Evolutionary conservation across 2,797 vertebrate genomes (phyloP).

Genomic region (Characodon lateralis): DNA sequence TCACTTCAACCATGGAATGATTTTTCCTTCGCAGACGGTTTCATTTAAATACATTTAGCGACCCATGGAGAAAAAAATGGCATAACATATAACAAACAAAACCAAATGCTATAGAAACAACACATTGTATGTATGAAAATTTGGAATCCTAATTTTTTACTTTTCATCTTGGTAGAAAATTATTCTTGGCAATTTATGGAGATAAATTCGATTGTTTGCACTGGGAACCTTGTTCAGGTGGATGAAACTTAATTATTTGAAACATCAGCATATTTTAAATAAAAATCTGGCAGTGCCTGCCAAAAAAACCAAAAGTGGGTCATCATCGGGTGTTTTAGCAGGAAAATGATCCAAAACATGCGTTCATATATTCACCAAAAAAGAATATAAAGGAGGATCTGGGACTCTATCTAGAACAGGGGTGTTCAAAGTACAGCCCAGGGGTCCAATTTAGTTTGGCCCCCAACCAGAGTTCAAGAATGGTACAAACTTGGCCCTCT

Average conservation of each 20-base stretch:
- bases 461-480: too few relatives aligned
- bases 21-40: constrained; percentile 17
- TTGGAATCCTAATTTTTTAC: neutral
- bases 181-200: too few relatives aligned
- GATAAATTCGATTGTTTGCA: too few relatives aligned
- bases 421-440: too few relatives aligned
- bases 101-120: neutral
- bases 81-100: neutral
- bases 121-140: neutral
- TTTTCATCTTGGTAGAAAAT: too few relatives aligned
- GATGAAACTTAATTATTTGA: too few relatives aligned
- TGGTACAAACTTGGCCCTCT: too few relatives aligned
- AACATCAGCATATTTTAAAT: too few relatives aligned
- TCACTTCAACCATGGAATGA: constrained; percentile 17
- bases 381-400: neutral
- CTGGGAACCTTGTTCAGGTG: too few relatives aligned
- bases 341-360: neutral
- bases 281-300: neutral
- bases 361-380: neutral
- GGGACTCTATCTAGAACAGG: neutral
- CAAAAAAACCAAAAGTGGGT: neutral
- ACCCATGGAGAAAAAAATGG: neutral
- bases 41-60: constrained; percentile 26
- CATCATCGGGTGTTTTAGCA: neutral
- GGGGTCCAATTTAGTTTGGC: too few relatives aligned